Evolutionary conservation across 2,797 vertebrate species (phyloP), one percentile per base, ranked within the genome.

Genomic region (Mergus octosetaceus): DNA sequence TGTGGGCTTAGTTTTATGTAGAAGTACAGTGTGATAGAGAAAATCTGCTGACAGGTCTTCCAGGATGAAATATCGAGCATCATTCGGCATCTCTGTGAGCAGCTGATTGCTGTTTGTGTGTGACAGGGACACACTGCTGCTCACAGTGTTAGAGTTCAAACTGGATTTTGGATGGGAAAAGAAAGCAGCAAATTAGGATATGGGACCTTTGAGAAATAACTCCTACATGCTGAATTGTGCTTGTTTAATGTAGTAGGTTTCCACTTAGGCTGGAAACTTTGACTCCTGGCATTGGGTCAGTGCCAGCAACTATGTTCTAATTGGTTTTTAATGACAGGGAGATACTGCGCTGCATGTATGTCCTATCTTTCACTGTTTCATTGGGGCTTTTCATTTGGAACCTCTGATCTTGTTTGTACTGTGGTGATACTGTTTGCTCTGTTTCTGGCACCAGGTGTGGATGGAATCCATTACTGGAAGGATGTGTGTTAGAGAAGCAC

Each of bases 401-500:
- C 27, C 47, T 68, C 85, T 87, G 76, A 47, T 56, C 45, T 86
- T 96, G 91, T 95, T 95, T 96, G 90, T 74, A 73, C 90, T 96
- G 95, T 93, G 92, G 78, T 64, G 84, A 54, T 89, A 51, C 93
- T 97, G 75, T 97, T 96, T 96, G 93, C 87, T 91, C 88, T 94
- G 80, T 90, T 91, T 77, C 89, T 97, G 95, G 95, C 94, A 94
- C 85, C 56, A 5, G 51, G 51, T 8, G 28, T 8, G 64, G 87
- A 62, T 93, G 90, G 87, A 95, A 93, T 94, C 87, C 57, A 51
- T 94, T 86, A 15, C 58, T 96, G 93, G 87, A 70, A 75, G 89
- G 90, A 94, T 90, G 62, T 91, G 62, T 94, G 51, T 64, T 91
- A 84, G 64, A 64, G 82, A 85, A 90, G 72, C 54, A 45, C 22